Conservation (phyloP, 2,888 invertebrate genomes). For the Eupeodes luniger region DNA sequence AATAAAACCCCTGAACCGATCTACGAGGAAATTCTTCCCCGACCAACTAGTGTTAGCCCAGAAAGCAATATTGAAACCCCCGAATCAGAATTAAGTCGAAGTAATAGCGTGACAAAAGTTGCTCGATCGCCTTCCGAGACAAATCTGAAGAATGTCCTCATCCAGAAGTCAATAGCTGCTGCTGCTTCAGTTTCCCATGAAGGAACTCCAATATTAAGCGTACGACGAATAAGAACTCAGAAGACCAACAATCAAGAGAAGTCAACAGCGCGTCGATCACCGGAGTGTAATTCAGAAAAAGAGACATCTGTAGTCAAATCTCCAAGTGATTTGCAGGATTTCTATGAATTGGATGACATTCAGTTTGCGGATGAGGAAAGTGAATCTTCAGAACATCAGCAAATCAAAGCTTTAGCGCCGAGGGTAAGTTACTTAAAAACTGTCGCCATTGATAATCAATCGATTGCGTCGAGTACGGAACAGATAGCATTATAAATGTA, state of each 20-base stretch:
- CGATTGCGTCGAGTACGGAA: constrained; percentile 68
- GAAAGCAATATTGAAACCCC: constrained; percentile 89
- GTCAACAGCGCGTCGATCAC: constrained; percentile 3
- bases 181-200: constrained; percentile 78
- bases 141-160: constrained; percentile 77
- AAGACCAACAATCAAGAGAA: constrained; percentile 21
- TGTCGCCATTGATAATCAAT: constrained; percentile 70
- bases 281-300: constrained; percentile 85
- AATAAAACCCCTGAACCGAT: constrained; percentile 84
- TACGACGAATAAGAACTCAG: constrained; percentile 28
- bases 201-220: constrained; percentile 41
- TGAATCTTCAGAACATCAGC: constrained; percentile 52
- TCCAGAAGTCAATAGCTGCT: constrained; percentile 78
- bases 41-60: constrained; percentile 83
- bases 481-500: constrained; percentile 57
- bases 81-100: constrained; percentile 84
- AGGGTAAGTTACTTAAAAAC: constrained; percentile 66
- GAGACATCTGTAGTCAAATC: constrained; percentile 89
- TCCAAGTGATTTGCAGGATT: constrained; percentile 86
- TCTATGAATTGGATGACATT: constrained; percentile 87
- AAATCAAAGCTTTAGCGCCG: constrained; percentile 58
- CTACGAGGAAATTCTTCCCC: constrained; percentile 85
- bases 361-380: constrained; percentile 88
- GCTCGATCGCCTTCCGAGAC: constrained; percentile 81
- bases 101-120: constrained; percentile 80